phyloP scores from a whole-genome alignment of 1,140 invertebrate species.

The Lanistes nyassanus region DNA sequence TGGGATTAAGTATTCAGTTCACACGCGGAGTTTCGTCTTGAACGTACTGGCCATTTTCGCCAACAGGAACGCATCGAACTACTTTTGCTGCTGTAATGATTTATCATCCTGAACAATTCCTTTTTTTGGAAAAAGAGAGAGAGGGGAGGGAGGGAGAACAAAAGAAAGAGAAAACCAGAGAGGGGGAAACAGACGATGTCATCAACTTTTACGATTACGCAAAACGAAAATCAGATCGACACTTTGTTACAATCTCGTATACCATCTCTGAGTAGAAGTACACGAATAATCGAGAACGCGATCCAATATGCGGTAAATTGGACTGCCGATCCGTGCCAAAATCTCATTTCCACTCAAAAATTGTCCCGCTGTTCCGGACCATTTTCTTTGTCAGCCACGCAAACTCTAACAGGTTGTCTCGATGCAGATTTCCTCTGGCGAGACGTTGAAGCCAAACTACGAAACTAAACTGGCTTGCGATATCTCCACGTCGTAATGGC shows the following conservation, averaged over 20 bases:
- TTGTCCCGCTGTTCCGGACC: neutral
- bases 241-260: too few species aligned
- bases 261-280: neutral
- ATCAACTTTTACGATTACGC: too few species aligned
- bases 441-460: neutral
- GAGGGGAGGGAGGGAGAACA: neutral
- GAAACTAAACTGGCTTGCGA: neutral
- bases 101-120: too few species aligned
- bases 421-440: neutral
- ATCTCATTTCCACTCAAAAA: neutral
- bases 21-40: too few species aligned
- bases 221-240: neutral
- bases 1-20: too few species aligned
- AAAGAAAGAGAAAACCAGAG: constrained; percentile 4
- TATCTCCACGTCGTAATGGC: too few species aligned
- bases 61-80: too few species aligned
- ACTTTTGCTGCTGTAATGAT: too few species aligned
- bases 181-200: neutral
- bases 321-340: neutral
- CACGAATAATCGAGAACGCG: neutral
- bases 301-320: neutral
- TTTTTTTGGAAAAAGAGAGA: too few species aligned
- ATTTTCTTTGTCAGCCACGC: neutral
- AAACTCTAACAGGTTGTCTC: neutral
- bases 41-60: too few species aligned